These are phyloP conservation scores for Esox niger DNA, from an alignment of 2,113 vertebrate species.

Conservation along the genomic window DNA sequence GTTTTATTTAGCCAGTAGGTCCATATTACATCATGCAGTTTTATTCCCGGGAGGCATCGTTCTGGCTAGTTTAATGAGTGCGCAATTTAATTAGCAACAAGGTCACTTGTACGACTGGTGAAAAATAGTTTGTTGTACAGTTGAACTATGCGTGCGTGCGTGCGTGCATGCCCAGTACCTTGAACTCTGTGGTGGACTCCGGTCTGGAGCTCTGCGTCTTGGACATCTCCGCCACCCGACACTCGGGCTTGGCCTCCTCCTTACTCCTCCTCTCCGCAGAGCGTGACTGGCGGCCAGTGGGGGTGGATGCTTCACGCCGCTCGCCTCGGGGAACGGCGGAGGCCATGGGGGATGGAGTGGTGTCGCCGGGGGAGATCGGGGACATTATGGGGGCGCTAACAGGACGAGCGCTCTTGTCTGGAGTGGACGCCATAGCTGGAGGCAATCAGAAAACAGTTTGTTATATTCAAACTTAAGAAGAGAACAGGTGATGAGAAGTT, in stretches of 20 bases:
- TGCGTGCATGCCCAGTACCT: constrained; percentile 68
- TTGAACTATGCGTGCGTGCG: not conserved
- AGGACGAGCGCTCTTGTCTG: constrained; percentile 84
- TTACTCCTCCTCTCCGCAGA: constrained; percentile 73
- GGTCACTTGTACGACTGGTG: too few species aligned
- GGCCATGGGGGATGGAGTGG: constrained; percentile 50
- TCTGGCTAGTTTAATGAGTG: too few species aligned
- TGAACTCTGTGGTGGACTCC: constrained; percentile 69
- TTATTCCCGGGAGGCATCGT: too few species aligned
- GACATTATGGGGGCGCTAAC: constrained; percentile 90
- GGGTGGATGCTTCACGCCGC: constrained; percentile 54
- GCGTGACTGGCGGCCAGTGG: constrained; percentile 49
- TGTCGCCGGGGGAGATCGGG: constrained; percentile 76
- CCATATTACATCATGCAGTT: too few species aligned
- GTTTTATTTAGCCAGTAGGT: too few species aligned
- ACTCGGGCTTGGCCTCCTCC: constrained; percentile 69
- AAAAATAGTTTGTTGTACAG: not conserved
- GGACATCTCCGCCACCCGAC: constrained; percentile 46
- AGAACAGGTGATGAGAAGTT: not conserved
- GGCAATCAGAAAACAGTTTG: not conserved
- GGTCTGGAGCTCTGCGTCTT: constrained; percentile 65
- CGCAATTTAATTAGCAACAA: too few species aligned
- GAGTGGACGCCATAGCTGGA: constrained; percentile 79
- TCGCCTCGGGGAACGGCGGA: constrained; percentile 30
- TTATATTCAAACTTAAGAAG: too few species aligned